Evolutionary conservation across 2,888 invertebrate genomes (phyloP), one percentile per base, ranked within the genome.

Genomic region (Tridacna gigas): DNA sequence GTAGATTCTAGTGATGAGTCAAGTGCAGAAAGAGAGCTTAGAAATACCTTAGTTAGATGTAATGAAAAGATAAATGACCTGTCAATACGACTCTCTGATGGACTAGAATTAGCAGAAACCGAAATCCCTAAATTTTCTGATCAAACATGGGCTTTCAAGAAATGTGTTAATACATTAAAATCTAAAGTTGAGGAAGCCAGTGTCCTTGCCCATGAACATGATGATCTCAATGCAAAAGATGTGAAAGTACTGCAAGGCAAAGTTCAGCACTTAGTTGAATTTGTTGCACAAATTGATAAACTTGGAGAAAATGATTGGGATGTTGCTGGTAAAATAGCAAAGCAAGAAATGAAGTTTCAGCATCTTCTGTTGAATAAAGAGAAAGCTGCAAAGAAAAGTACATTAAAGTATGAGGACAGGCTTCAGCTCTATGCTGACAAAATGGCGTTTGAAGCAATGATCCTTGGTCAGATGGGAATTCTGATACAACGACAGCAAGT

Each of bases 381-480:
- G 79, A 80, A 77, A 67, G 79, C 84, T 48, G 74, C 82, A 13
- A 85, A 80, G 56, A 77, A 89, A 60, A 88, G 87, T 25, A 84
- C 86, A 20, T 76, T 90, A 63, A 85, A 84, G 45, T 86, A 86
- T 79, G 89, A 90, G 78, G 90, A 91, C 26, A 86, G 91, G 56
- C 77, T 91, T n/a, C 89, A 90, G 73, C 78, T 90, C 0, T 93
- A 92, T 89, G 91, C 92, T 66, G 92, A 93, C 66, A 89, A 90
- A 75, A 86, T 93, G n/a, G 90, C 93, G 15, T 88, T 93, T 80
- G 93, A 93, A 79, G 91, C 92, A 61, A 91, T 92, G 74, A 84
- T 93, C 56, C 82, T 93, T 37, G 91, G 91, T 51, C 92, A 93
- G 81, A 91, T 93, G 91, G 90, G 91, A 51, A 89, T 91, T 51